Conservation (phyloP, 2,888 invertebrate genomes). For the Tolmerus cingulatus region DNA sequence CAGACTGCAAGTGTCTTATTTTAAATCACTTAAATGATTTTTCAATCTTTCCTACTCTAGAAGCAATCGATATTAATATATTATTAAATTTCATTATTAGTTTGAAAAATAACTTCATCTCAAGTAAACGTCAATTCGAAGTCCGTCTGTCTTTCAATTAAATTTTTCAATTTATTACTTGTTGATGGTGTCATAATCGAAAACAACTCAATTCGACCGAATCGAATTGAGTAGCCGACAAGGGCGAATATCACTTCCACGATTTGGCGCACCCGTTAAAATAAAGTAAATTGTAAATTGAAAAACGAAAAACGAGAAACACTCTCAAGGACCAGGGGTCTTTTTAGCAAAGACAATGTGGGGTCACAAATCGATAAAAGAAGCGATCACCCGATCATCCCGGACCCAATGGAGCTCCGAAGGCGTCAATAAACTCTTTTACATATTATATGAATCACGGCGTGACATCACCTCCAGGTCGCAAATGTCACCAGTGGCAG, state of each 20-base stretch:
- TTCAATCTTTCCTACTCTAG: neutral
- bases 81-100: neutral
- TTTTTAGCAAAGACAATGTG: neutral
- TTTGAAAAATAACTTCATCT: neutral
- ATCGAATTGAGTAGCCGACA: neutral
- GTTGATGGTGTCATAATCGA: neutral
- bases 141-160: neutral
- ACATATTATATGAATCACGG: neutral
- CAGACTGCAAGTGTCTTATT: no score
- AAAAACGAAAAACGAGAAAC: neutral
- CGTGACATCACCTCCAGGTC: neutral
- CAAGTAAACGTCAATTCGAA: neutral
- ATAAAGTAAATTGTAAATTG: neutral
- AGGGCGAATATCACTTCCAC: neutral
- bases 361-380: neutral
- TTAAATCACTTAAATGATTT: no score
- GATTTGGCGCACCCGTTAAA: neutral
- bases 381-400: neutral
- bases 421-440: constrained; percentile 22
- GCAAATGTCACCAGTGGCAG: neutral
- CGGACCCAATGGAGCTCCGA: neutral
- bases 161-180: neutral
- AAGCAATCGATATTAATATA: neutral
- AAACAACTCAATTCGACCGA: neutral
- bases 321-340: neutral